Evolutionary conservation across 2,797 vertebrate species (phyloP), one percentile per base, ranked within the genome.

Genomic region (Acrossocheilus wenchowensis): DNA sequence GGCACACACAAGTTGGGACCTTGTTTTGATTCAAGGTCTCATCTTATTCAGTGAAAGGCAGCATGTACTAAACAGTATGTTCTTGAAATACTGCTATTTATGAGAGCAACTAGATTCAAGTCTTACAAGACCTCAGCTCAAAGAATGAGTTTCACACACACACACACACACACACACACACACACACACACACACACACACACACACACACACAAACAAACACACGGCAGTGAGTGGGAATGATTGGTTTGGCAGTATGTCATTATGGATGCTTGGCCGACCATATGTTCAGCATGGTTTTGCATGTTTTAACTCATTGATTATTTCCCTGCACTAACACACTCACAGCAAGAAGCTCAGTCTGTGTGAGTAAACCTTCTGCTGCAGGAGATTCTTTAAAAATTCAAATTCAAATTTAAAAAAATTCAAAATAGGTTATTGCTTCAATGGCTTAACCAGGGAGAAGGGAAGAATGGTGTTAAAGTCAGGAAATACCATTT

Each of bases 71-170:
- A 78, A 81, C 52, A 64, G 36, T 39, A 52, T 45, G 81, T 81
- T 78, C 39, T 45, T 43, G 52, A 74, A 85, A 78, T 48, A 77
- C n/a, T 80, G 80, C 73, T 86, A 73, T 75, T 88, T 86, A 77
- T 71, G 43, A 75, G 87, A 87, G 87, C 85, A 57, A 87, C 68
- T 19, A 48, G 74, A 85, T 88, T 91, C 72, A 81, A 52, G 54
- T 72, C 23, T 86, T 21, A 15, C 34, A 73, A 82, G 72, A 66
- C 30, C 78, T 71, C 60, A 50, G 60, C 74, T 85, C 74, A 81
- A 60, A 71, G 79, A 90, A 26, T 75, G 81, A 60, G 62, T 73
- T 39, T 77, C 26, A 54, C 52, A 83, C 62, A n/a, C 39, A 64
- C 79, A 83, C 41, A 43, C 57, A 48, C 34, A 23, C 60, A 52